Evolutionary conservation across 2,888 invertebrate genomes (phyloP), one percentile per base, ranked within the genome.

Genomic region (Hesperia comma): DNA sequence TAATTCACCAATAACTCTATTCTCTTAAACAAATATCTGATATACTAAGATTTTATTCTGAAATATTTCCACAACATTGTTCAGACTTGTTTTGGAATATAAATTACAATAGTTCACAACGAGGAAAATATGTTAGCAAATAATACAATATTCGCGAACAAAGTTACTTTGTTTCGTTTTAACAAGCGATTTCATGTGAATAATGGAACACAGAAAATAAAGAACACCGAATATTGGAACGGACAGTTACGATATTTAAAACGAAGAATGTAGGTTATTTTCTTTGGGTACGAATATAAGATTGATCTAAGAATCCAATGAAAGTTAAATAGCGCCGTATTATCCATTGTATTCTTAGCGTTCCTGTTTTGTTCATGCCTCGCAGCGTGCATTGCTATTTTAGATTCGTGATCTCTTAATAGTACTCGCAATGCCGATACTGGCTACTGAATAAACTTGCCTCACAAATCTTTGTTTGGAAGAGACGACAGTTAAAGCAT

Each of bases 371-470:
- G 79, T 79, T 83, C 78, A 73, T 80, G 79, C 75, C 78, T 79
- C 72, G 74, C 73, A 75, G 78, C 76, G 75, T 79, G 80, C 80
- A 80, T 77, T 73, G 81, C 85, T 87, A 87, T 88, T 90, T 87
- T 82, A 84, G 82, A 85, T 84, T 85, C 85, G 82, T 87, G 88
- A 87, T 88, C 86, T 87, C 85, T 86, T 85, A 85, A 88, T 87
- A 84, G 84, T 81, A 80, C 84, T 85, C 71, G 79, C 82, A 81
- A 78, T 81, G 82, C 79, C 76, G 77, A 81, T 83, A 61, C 80
- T 75, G 71, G 79, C 79, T 78, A 76, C 79, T 79, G 77, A 79
- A 82, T 79, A 77, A 74, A 77, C 73, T 71, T 68, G 72, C 72
- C 74, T 75, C 69, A 74, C 74, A 78, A 77, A 78, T 77, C 69